Evolutionary conservation across 2,113 vertebrate genomes (phyloP).

Genomic region (Mus spicilegus): DNA sequence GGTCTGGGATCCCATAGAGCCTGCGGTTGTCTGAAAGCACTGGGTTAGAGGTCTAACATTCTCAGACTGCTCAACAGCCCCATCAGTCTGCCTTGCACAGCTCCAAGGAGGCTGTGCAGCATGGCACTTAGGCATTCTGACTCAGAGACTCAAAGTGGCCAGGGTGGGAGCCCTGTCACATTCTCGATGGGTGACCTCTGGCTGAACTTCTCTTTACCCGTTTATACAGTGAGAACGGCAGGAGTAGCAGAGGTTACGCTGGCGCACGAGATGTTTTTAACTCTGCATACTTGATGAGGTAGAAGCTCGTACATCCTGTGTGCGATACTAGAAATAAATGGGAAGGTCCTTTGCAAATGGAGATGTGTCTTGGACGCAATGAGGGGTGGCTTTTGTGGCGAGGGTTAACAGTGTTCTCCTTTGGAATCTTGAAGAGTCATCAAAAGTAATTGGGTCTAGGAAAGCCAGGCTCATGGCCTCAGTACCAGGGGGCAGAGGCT

Average conservation of each 20-base stretch:
- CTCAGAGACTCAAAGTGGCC: background rate
- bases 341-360: background rate
- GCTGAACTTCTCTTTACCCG: background rate
- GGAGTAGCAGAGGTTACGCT: no score
- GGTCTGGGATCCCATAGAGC: background rate
- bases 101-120: background rate
- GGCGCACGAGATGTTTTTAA: background rate
- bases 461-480: accelerated
- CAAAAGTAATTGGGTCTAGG: background rate
- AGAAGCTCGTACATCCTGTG: background rate
- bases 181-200: background rate
- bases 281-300: background rate
- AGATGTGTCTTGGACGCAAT: background rate
- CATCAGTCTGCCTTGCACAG: background rate
- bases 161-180: background rate
- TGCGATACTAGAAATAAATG: background rate
- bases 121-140: background rate
- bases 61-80: background rate
- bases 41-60: background rate
- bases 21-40: no score
- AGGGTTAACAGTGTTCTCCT: background rate
- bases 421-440: background rate
- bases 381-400: background rate
- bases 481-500: no score
- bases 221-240: background rate